A percentile compares a stretch with the other conserved stretches of the same genome.
Evolutionary conservation across 35 echinoderm and acorn worm species (phyloP).

Genomic region (Heliocidaris tuberculata): DNA sequence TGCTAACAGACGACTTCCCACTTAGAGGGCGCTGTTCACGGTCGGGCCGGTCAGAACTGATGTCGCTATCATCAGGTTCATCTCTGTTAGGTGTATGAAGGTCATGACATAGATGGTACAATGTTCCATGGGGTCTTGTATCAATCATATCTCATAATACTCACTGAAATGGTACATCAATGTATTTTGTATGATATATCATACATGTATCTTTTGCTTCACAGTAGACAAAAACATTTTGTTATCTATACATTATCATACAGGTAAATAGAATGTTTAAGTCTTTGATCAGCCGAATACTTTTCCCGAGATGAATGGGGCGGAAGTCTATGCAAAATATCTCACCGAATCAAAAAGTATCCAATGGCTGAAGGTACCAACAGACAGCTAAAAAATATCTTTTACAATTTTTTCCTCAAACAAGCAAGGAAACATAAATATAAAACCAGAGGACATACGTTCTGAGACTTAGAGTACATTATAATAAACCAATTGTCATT

Average conservation of each 20-base stretch:
- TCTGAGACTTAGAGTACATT: neutral
- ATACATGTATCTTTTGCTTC: too few species aligned
- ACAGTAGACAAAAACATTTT: too few species aligned
- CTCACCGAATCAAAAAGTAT: too few species aligned
- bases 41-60: constrained; percentile 24
- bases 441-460: neutral
- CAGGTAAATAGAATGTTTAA: too few species aligned
- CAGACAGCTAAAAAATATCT: too few species aligned
- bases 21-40: constrained; percentile 56
- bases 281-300: too few species aligned
- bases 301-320: too few species aligned
- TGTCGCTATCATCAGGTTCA: constrained; percentile 50
- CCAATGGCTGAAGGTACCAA: too few species aligned
- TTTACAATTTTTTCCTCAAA: neutral
- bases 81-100: neutral
- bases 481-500: neutral
- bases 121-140: neutral
- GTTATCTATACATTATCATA: too few species aligned
- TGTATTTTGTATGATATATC: too few species aligned
- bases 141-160: neutral
- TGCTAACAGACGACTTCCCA: constrained; percentile 58
- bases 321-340: too few species aligned
- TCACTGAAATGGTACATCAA: neutral
- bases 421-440: neutral
- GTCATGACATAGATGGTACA: neutral